A percentile compares a stretch with the other conserved stretches of the same genome.
These are phyloP conservation scores for Volucella bombylans DNA, from an alignment of 2,888 invertebrate species.

Conservation along the genomic window DNA sequence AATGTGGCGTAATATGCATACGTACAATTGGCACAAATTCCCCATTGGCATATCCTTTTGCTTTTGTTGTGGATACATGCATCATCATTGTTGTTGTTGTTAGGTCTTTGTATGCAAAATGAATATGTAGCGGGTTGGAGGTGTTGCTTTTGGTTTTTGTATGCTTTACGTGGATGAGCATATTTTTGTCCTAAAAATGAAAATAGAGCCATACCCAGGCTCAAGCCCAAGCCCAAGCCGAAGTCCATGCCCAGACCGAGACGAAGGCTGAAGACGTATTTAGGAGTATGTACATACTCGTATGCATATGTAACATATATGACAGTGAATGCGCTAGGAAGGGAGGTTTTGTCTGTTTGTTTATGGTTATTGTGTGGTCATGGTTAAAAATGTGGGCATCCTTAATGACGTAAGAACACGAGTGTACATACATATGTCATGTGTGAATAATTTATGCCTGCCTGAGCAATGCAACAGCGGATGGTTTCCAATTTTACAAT, in stretches of 20 bases:
- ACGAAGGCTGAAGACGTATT: too few relatives aligned
- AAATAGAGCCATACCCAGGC: constrained; percentile 33
- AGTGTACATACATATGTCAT: constrained; percentile 49
- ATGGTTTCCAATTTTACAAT: neutral
- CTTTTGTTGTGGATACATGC: too few relatives aligned
- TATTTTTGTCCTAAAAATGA: constrained; percentile 46
- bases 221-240: constrained; percentile 11
- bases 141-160: constrained; percentile 21
- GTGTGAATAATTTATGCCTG: constrained; percentile 61
- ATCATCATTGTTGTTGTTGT: constrained; percentile 32
- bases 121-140: neutral
- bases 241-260: constrained; percentile 28
- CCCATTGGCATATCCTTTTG: constrained; percentile 19
- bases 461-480: constrained; percentile 23
- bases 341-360: constrained; percentile 42
- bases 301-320: neutral
- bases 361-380: constrained; percentile 68
- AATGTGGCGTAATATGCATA: constrained; percentile 40
- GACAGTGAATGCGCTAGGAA: neutral
- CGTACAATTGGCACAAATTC: constrained; percentile 70
- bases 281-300: constrained; percentile 25
- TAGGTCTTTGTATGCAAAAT: constrained; percentile 19
- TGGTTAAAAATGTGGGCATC: constrained; percentile 22
- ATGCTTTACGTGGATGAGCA: constrained; percentile 58
- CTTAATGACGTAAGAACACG: too few relatives aligned